These are phyloP conservation scores for Agrotis ipsilon DNA, from an alignment of 2,888 invertebrate species.

Conservation along the genomic window DNA sequence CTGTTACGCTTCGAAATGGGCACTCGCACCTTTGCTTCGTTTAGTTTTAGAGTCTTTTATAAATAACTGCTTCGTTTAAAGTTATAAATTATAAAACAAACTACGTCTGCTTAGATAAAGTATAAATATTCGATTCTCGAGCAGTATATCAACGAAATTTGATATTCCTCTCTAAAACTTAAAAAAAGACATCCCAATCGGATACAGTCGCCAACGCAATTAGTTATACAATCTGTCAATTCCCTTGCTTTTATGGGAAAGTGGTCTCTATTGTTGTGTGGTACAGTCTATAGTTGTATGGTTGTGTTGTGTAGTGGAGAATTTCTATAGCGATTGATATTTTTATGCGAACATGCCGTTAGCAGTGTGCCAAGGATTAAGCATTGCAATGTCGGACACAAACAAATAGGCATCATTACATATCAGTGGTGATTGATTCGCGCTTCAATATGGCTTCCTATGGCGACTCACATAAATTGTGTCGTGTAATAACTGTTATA, in stretches of 20 bases:
- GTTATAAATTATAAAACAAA: constrained; percentile 12
- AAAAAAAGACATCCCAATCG: constrained; percentile 54
- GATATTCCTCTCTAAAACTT: constrained; percentile 57
- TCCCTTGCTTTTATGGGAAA: constrained; percentile 25
- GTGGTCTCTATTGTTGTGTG: constrained; percentile 30
- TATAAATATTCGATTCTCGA: constrained; percentile 12
- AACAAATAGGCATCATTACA: constrained; percentile 87
- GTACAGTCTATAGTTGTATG: constrained; percentile 52
- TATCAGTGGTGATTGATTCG: constrained; percentile 84
- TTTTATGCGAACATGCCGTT: constrained; percentile 85
- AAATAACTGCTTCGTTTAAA: constrained; percentile 15
- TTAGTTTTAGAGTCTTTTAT: constrained; percentile 32
- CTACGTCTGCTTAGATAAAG: constrained; percentile 5
- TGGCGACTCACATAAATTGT: constrained; percentile 39
- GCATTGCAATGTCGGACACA: constrained; percentile 84
- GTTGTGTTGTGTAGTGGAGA: constrained; percentile 31
- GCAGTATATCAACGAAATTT: constrained; percentile 42
- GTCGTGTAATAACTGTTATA: constrained; percentile 26
- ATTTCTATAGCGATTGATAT: constrained; percentile 72
- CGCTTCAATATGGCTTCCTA: constrained; percentile 63
- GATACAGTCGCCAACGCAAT: constrained; percentile 66
- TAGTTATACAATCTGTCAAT: constrained; percentile 67
- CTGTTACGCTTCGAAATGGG: constrained; percentile 36
- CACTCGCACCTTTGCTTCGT: constrained; percentile 35
- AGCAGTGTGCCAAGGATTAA: constrained; percentile 88